A percentile compares a stretch with the other conserved stretches of the same genome.
phyloP scores from a whole-genome alignment of 1,140 invertebrate species.

The Drosophila murphyi region DNA sequence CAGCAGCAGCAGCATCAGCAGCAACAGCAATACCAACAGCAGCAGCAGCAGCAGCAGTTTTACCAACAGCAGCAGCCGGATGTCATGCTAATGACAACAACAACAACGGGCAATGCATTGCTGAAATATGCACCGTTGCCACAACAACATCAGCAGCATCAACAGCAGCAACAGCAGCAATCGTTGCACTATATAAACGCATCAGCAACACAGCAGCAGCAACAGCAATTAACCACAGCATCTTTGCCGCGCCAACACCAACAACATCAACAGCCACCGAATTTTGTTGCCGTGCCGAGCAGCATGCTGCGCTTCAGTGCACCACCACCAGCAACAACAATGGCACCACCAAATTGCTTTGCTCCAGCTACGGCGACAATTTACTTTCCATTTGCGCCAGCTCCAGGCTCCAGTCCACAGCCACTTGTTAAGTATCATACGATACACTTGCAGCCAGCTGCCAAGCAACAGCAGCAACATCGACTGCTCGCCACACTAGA shows the following conservation, averaged over 20 bases:
- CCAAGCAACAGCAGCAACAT: constrained; percentile 53
- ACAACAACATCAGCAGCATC: constrained; percentile 56
- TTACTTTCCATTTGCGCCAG: constrained; percentile 78
- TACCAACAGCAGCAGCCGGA: constrained; percentile 57
- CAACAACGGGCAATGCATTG: constrained; percentile 65
- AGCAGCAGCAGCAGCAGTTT: constrained; percentile 45
- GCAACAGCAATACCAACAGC: constrained; percentile 43
- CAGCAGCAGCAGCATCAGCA: constrained; percentile 46
- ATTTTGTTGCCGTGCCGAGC: constrained; percentile 77
- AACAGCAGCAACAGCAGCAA: constrained; percentile 42
- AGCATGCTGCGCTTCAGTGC: constrained; percentile 72
- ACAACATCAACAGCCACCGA: constrained; percentile 52
- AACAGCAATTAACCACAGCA: constrained; percentile 68
- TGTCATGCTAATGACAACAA: constrained; percentile 83
- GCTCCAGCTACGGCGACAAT: constrained; percentile 72
- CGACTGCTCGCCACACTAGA: constrained; percentile 52
- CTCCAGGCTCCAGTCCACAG: constrained; percentile 55
- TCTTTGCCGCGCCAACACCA: constrained; percentile 70
- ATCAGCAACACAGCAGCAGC: constrained; percentile 41
- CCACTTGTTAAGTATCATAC: constrained; percentile 82
- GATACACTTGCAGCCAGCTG: constrained; percentile 77
- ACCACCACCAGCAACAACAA: constrained; percentile 32
- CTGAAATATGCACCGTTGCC: constrained; percentile 76
- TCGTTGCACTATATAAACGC: constrained; percentile 47
- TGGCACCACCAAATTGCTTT: constrained; percentile 70